These are phyloP conservation scores for Australoheros facetus DNA, from an alignment of 2,797 vertebrate genomes.

Conservation along the genomic window DNA sequence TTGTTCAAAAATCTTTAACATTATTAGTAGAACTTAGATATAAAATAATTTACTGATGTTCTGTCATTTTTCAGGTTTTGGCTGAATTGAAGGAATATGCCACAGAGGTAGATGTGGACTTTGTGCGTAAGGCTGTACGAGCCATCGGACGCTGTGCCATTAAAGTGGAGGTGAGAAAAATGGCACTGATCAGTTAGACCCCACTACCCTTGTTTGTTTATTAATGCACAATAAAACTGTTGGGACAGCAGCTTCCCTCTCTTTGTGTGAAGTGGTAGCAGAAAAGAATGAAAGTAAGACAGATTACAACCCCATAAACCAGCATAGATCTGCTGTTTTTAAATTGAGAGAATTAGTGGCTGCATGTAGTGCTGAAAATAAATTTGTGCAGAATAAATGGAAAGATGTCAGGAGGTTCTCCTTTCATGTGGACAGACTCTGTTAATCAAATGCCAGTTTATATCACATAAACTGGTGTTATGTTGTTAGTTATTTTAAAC, in stretches of 20 bases:
- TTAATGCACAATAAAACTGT: too few relatives aligned
- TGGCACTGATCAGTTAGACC: neutral
- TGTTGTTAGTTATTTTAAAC: neutral
- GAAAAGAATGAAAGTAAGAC: too few relatives aligned
- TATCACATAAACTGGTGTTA: neutral
- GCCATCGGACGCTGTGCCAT: slow-evolving; percentile 98
- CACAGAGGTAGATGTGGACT: slow-evolving; percentile 97
- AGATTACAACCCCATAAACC: too few relatives aligned
- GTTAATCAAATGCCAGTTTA: neutral
- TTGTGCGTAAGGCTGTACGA: slow-evolving; percentile 94
- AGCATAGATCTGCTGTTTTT: too few relatives aligned
- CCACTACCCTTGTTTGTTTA: too few relatives aligned
- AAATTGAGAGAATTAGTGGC: too few relatives aligned
- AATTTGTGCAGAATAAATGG: too few relatives aligned
- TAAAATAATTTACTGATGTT: neutral
- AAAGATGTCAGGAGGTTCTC: too few relatives aligned
- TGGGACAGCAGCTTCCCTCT: too few relatives aligned
- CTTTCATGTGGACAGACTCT: too few relatives aligned
- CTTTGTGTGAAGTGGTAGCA: too few relatives aligned
- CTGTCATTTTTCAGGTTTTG: slow-evolving; percentile 84
- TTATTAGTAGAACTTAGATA: neutral
- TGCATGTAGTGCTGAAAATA: too few relatives aligned
- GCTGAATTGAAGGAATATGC: slow-evolving; percentile 98
- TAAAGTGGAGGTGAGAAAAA: slow-evolving; percentile 91
- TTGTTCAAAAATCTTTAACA: neutral